Evolutionary conservation across 2,113 vertebrate species (phyloP).

Genomic region (Phocoena phocoena): DNA sequence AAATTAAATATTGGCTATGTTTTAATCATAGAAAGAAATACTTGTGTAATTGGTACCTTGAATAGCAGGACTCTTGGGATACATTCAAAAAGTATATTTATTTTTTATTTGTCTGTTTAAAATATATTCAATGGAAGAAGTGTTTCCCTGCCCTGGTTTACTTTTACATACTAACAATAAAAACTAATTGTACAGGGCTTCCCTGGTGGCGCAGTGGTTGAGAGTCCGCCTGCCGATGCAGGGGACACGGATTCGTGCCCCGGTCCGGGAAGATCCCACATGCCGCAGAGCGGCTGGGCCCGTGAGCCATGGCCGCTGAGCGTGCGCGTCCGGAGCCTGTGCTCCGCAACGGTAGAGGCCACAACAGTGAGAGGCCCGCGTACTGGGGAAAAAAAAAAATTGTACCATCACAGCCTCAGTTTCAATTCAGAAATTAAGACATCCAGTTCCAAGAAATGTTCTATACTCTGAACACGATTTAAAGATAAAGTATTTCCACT

Average conservation of each 20-base stretch:
- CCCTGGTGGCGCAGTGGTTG: too few relatives aligned
- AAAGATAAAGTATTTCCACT: not conserved
- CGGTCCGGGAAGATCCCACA: too few relatives aligned
- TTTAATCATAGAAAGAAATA: constrained; percentile 23
- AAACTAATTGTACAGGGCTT: not conserved
- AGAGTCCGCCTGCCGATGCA: too few relatives aligned
- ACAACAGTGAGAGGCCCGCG: too few relatives aligned
- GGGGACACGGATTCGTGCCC: too few relatives aligned
- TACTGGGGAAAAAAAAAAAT: not conserved
- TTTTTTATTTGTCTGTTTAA: not conserved
- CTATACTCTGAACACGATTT: not conserved
- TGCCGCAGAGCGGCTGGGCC: too few relatives aligned
- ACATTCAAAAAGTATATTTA: not conserved
- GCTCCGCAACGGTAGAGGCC: too few relatives aligned
- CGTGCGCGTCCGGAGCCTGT: too few relatives aligned
- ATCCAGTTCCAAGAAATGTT: not conserved
- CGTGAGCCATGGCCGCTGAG: too few relatives aligned
- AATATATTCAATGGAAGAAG: not conserved
- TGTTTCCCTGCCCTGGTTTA: not conserved
- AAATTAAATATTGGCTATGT: constrained; percentile 6
- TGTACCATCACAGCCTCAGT: not conserved
- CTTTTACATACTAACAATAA: not conserved
- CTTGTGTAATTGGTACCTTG: not conserved
- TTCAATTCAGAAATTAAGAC: not conserved
- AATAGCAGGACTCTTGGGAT: not conserved